Percentiles rank a stretch among this genome's conserved stretches.
phyloP scores from a whole-genome alignment of 2,888 invertebrate species.

The Cephonodes hylas region DNA sequence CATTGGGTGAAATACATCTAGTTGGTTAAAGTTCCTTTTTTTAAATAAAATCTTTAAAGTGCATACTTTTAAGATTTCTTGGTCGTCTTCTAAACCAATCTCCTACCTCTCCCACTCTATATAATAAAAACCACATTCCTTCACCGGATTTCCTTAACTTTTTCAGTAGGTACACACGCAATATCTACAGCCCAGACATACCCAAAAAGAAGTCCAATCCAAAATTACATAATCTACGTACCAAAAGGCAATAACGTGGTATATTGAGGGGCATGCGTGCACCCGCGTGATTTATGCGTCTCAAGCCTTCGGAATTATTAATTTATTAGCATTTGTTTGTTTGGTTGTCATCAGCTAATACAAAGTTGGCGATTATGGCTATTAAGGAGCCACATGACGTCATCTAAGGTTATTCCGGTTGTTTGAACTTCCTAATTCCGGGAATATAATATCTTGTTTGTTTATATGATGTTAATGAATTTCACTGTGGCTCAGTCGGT shows the following conservation, averaged over 20 bases:
- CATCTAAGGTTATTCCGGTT: neutral
- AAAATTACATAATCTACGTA: neutral
- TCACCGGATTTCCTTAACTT: too few relatives aligned
- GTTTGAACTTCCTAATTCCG: neutral
- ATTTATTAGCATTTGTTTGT: constrained; percentile 49
- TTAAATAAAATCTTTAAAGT: too few relatives aligned
- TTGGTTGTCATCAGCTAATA: constrained; percentile 7
- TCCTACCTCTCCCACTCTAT: too few relatives aligned
- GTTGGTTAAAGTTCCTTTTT: too few relatives aligned
- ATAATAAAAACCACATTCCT: too few relatives aligned
- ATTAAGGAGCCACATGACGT: constrained; percentile 8
- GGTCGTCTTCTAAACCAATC: too few relatives aligned
- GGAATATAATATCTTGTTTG: neutral
- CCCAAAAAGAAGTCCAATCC: neutral
- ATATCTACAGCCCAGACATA: neutral
- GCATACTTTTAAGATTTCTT: too few relatives aligned
- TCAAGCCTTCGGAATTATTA: constrained; percentile 41
- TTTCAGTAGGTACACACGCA: too few relatives aligned
- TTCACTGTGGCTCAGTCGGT: neutral
- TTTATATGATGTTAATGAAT: neutral
- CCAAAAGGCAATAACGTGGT: constrained; percentile 12
- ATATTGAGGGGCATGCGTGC: constrained; percentile 37
- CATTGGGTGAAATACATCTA: too few relatives aligned
- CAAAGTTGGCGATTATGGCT: constrained; percentile 1
- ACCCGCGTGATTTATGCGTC: constrained; percentile 43